Evolutionary conservation across 2,888 invertebrate species (phyloP).

Genomic region (Eupithecia vulgata): DNA sequence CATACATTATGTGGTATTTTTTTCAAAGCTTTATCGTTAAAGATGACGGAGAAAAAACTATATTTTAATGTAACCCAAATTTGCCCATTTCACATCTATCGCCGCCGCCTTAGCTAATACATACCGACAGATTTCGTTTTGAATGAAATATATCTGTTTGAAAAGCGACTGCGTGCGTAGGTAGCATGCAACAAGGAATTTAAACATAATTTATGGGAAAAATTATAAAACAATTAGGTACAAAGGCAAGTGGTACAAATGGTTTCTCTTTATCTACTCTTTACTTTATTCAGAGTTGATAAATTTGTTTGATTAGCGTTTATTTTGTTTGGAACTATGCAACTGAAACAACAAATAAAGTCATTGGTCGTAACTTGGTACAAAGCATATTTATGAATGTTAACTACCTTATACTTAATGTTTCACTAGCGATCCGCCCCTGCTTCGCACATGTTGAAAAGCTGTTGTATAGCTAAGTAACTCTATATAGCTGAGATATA

Average conservation of each 20-base stretch:
- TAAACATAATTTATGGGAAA: neutral
- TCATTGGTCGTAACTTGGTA: neutral
- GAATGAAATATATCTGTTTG: neutral
- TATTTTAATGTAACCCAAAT: too few species aligned
- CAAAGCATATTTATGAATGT: neutral
- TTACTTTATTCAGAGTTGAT: slow-evolving; percentile 3
- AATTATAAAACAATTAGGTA: neutral
- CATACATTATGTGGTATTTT: too few species aligned
- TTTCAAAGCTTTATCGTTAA: too few species aligned
- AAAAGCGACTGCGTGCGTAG: neutral
- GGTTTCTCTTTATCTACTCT: neutral
- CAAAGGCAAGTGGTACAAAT: neutral
- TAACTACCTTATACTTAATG: neutral
- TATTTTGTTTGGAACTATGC: neutral
- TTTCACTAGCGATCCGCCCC: neutral
- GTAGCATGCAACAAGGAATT: neutral
- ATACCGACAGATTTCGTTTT: neutral
- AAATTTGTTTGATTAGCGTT: neutral
- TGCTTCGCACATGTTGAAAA: neutral
- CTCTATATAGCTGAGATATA: neutral
- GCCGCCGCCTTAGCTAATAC: too few species aligned
- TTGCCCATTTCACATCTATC: too few species aligned
- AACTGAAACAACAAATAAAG: neutral
- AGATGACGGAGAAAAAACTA: too few species aligned
- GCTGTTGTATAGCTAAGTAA: neutral